These are phyloP conservation scores for Vandiemenella viatica DNA, from an alignment of 2,888 invertebrate species.

Conservation along the genomic window DNA sequence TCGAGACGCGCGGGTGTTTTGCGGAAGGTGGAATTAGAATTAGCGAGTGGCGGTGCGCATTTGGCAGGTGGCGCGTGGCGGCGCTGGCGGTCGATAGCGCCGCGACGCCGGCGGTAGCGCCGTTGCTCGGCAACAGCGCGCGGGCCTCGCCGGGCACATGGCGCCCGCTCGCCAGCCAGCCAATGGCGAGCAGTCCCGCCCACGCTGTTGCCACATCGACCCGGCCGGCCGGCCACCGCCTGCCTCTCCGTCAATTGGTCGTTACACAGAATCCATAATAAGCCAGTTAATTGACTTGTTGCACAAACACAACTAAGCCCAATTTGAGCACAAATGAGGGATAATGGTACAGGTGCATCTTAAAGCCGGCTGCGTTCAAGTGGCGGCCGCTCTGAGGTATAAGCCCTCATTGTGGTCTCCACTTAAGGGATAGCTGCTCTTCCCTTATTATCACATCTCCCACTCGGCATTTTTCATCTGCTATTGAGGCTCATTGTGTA, in stretches of 20 bases:
- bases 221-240: background rate
- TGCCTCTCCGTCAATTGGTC: background rate
- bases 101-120: too few species aligned
- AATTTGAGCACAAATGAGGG: background rate
- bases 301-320: background rate
- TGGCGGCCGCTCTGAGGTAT: background rate
- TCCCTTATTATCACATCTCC: too few species aligned
- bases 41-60: background rate
- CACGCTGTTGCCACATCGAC: slow-evolving; percentile 2
- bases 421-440: too few species aligned
- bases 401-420: background rate
- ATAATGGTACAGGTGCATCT: background rate
- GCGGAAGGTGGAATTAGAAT: background rate
- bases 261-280: slow-evolving; percentile 1
- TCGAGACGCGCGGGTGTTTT: too few species aligned
- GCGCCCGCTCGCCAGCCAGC: background rate
- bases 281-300: slow-evolving; percentile 3
- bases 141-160: background rate
- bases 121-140: background rate
- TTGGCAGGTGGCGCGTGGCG: background rate
- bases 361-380: background rate
- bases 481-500: background rate
- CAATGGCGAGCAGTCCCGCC: background rate
- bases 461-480: background rate
- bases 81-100: background rate